Evolutionary conservation across 2,113 vertebrate species (phyloP).

Genomic region (Guaruba guarouba): DNA sequence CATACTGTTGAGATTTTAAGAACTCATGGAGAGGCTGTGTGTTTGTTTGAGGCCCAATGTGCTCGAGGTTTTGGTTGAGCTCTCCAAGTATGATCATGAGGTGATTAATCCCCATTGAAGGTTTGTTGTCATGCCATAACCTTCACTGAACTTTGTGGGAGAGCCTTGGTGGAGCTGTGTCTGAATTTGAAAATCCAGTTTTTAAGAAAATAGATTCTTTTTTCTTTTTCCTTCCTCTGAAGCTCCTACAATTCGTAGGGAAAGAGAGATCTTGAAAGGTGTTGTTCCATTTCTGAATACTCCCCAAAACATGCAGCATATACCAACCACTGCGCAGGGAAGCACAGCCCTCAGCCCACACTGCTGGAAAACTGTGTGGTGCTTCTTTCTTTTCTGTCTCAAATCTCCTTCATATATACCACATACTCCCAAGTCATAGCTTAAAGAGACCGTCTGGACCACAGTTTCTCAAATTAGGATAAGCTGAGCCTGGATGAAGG

Average conservation of each 20-base stretch:
- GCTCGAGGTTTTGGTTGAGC: not conserved
- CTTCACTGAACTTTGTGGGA: not conserved
- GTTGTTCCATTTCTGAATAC: not conserved
- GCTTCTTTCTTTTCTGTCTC: not conserved
- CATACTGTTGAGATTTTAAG: not conserved
- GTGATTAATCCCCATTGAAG: not conserved
- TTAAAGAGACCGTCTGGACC: not conserved
- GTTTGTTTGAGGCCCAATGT: not conserved
- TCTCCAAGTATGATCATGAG: rapidly evolving
- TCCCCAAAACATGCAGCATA: rapidly evolving
- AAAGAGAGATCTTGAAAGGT: not conserved
- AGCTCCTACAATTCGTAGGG: not conserved
- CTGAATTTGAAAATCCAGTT: not conserved
- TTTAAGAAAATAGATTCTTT: not conserved
- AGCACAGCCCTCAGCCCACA: not conserved
- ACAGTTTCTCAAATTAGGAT: not conserved
- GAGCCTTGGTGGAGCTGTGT: not conserved
- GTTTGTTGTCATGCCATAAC: not conserved
- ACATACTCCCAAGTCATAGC: not conserved
- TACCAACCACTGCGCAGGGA: rapidly evolving
- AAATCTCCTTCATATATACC: not conserved
- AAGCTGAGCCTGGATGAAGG: not conserved
- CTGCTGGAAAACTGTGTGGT: not conserved
- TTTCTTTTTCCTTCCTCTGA: not conserved
- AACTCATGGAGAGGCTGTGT: not conserved